Percentiles rank a stretch among this genome's conserved stretches.
Evolutionary conservation across 2,888 invertebrate species (phyloP).

Genomic region (Rosalia funebris): DNA sequence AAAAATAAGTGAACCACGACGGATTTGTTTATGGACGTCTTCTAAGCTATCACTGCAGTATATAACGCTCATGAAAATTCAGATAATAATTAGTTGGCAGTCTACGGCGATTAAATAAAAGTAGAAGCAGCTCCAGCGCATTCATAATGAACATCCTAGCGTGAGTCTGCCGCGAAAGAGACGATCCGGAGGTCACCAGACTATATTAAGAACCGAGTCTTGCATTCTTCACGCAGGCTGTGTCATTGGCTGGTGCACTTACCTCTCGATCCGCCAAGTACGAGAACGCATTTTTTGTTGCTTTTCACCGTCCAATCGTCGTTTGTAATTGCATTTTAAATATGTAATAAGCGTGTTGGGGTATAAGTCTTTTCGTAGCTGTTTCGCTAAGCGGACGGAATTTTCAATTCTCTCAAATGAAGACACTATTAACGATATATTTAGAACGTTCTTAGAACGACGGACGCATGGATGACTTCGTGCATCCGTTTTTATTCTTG

Average conservation of each 20-base stretch:
- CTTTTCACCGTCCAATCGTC: constrained; percentile 3
- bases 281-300: constrained; percentile 11
- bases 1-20: too few relatives aligned
- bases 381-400: too few relatives aligned
- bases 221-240: constrained; percentile 55
- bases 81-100: not conserved
- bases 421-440: too few relatives aligned
- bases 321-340: constrained; percentile 15
- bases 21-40: too few relatives aligned
- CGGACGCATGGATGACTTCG: too few relatives aligned
- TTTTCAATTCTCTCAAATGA: too few relatives aligned
- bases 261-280: constrained; percentile 10
- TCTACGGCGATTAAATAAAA: not conserved
- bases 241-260: constrained; percentile 49
- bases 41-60: too few relatives aligned
- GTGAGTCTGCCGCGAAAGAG: constrained; percentile 36
- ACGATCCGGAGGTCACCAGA: constrained; percentile 54
- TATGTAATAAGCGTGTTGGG: constrained; percentile 7
- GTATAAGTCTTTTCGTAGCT: too few relatives aligned
- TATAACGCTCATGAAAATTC: too few relatives aligned
- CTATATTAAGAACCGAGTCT: constrained; percentile 57
- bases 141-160: constrained; percentile 36
- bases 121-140: constrained; percentile 20
- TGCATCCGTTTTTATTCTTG: too few relatives aligned
- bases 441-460: too few relatives aligned